Conservation (phyloP, 2,797 vertebrate species). For the Cephalopachus bancanus region DNA sequence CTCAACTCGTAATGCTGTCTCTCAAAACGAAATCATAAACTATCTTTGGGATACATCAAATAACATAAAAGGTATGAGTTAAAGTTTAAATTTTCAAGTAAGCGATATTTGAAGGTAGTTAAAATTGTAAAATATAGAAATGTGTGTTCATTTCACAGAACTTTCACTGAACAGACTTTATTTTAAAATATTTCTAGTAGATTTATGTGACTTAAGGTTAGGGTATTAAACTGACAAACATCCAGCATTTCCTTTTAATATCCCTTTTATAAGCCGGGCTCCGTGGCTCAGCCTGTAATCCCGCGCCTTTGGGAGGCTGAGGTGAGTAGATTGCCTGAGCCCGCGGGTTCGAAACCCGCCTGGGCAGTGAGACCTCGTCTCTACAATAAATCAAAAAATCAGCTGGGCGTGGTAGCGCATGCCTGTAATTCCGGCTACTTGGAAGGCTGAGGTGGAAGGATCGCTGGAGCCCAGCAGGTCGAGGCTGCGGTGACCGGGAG, state of each 20-base stretch:
- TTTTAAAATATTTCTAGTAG: slow-evolving; percentile 33
- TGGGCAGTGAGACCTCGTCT: too few relatives aligned
- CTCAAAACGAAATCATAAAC: background rate
- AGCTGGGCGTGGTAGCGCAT: too few relatives aligned
- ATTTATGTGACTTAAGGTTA: background rate
- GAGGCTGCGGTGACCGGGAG: too few relatives aligned
- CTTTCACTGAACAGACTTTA: background rate
- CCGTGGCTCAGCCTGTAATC: too few relatives aligned
- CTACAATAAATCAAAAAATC: too few relatives aligned
- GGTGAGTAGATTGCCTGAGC: too few relatives aligned
- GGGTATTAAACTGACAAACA: background rate
- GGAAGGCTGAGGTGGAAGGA: too few relatives aligned
- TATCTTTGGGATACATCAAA: background rate
- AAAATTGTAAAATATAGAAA: background rate
- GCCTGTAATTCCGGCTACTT: too few relatives aligned
- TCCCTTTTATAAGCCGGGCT: background rate
- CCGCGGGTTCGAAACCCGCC: too few relatives aligned
- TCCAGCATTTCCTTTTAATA: background rate
- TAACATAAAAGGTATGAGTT: slow-evolving; percentile 10
- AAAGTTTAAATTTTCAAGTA: slow-evolving; percentile 39
- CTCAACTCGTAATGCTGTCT: background rate
- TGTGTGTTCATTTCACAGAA: background rate
- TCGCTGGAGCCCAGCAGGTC: too few relatives aligned
- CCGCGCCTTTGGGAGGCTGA: too few relatives aligned
- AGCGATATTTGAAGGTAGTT: background rate